Base-by-base conservation (phyloP, 2,113 vertebrate genomes). In the Dipodomys spectabilis region DNA sequence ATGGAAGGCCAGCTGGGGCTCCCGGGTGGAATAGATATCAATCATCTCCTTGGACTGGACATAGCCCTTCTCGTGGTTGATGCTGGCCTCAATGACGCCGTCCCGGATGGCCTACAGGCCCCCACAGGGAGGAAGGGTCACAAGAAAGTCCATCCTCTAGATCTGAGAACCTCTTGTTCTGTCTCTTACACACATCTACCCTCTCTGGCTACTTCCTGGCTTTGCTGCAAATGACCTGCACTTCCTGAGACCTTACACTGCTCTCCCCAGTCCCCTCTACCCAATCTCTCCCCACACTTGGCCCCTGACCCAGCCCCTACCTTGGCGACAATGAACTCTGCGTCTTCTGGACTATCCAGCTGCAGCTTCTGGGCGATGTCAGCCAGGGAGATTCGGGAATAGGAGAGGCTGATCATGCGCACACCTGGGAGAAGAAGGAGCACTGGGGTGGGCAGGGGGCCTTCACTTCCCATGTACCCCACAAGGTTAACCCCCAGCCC, bases 311-410 rank as follows among this genome's bases (percentile, higher is more conserved):
- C 39, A 53, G 87, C 32, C 93, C 32, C 89, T 97, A 99, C 99
- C 99, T 99, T 99, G 97, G 99, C 99, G 0, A 99, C 99, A 0
- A 99, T 99, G 98, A 99, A 99, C 97, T 99, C 99, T 0, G 99
- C 99, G 0, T 99, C 99, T 97, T 99, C 99, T 0, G 99, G 99
- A 35, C 99, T 99, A 97, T 99, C 99, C 78, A 99, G 98, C 98
- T 99, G 99, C 95, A 99, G 98, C 94, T 99, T 99, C 98, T 98
- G 99, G 86, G 99, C 99, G 0, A 99, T 99, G 96, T 99, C 99
- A 0, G 99, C 98, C 98, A 99, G 97, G 67, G 99, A 99, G 97
- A 99, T 99, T 7, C 99, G 98, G 0, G 99, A 99, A 79, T 99
- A 99, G 18, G 99, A 99, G 96, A 99, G 98, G 96, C 99, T 99